Percentiles rank a stretch among this genome's conserved stretches.
These are phyloP conservation scores for Motacilla alba DNA, from an alignment of 2,113 vertebrate genomes.

Conservation along the genomic window DNA sequence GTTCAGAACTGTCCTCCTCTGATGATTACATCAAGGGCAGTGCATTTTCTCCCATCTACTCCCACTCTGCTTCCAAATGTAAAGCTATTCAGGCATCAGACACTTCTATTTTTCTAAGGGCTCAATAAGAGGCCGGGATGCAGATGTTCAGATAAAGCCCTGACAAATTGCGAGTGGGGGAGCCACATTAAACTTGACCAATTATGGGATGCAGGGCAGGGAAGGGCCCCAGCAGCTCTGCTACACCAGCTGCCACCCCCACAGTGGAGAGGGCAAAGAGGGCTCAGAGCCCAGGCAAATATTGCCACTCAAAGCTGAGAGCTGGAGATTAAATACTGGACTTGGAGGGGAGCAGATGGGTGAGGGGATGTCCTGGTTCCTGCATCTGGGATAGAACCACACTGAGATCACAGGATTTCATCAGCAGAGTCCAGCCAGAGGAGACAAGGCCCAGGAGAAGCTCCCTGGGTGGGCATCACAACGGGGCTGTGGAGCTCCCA, in stretches of 20 bases:
- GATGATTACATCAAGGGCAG: slow-evolving; percentile 65
- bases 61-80: slow-evolving; percentile 58
- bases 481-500: not conserved
- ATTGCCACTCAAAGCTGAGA: not conserved
- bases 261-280: not conserved
- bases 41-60: slow-evolving; percentile 57
- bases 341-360: not conserved
- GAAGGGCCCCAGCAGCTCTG: not conserved
- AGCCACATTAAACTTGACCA: not conserved
- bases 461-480: not conserved
- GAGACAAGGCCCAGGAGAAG: not conserved
- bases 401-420: not conserved
- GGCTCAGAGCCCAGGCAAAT: not conserved
- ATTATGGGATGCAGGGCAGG: not conserved
- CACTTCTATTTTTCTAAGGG: not conserved
- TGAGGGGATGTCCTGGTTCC: not conserved
- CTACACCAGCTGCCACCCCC: not conserved
- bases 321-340: not conserved
- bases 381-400: not conserved
- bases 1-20: slow-evolving; percentile 72
- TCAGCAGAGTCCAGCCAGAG: not conserved
- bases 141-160: slow-evolving; percentile 27
- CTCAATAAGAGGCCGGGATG: slow-evolving; percentile 40
- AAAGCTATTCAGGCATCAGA: slow-evolving; percentile 35
- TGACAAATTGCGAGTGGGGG: not conserved